Base-by-base conservation (phyloP, 2,888 invertebrate species). In the Phaedon cochleariae region DNA sequence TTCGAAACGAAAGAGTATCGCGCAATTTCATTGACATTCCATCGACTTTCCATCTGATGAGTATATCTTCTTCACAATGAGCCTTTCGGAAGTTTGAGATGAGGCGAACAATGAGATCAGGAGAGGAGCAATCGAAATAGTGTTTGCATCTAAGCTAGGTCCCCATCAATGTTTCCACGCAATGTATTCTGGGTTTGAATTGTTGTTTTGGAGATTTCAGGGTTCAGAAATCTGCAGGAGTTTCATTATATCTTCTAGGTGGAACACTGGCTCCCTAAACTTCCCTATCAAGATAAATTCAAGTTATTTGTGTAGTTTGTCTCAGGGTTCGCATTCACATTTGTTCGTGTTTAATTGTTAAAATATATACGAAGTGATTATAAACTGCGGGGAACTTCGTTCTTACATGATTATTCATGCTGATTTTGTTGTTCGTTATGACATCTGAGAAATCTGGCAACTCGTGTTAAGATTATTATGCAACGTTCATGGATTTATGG, bases 111-210 rank as follows among this genome's bases (percentile, higher is more conserved):
- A 64, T 55, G 49, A 41, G 41, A n/a, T 6, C 41, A 6, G 15
- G n/a, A 41, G 15, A 41, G 15, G 15, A 15, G 41, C 41, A 41
- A 41, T 41, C 41, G 80, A 80, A 81, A 81, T 80, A 79, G 75
- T 78, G 77, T 79, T 79, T 80, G 81, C 81, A 81, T 82, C 81
- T 81, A 74, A 78, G 79, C 79, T 79, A 76, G 76, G 82, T 82
- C 82, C 82, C 78, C 83, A 81, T 82, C 80, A 81, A 81, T 81
- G 82, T 82, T 83, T 83, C 75, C 75, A 74, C 71, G 79, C 82
- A 79, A 83, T 83, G 78, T 82, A 83, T 77, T 80, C 76, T 76
- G 78, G 78, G 76, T 76, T 77, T 76, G 74, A 79, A 79, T 79
- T 80, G 79, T 77, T 78, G 78, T 78, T 78, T 77, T 75, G 77